Percentiles rank a stretch among this genome's conserved stretches.
Conservation (phyloP, 2,888 invertebrate species). For the Clistopyga incitator region DNA sequence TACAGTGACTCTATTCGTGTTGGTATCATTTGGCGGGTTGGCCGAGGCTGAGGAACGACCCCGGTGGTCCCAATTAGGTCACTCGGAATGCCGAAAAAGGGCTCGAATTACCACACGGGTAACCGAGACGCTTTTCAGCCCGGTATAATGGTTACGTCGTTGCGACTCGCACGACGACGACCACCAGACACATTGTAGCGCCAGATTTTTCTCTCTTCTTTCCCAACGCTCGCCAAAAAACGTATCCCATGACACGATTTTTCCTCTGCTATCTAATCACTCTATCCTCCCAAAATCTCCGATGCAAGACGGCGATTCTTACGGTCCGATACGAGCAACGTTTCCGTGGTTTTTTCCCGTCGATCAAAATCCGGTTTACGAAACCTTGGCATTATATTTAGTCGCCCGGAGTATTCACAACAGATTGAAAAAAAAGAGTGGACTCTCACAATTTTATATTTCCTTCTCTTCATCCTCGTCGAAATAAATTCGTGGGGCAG, state of each 20-base stretch:
- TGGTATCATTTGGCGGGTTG: conserved; percentile 34
- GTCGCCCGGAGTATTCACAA: not conserved
- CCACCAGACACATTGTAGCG: not conserved
- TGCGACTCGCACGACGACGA: conserved; percentile 26
- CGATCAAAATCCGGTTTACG: conserved; percentile 75
- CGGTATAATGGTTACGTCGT: conserved; percentile 45
- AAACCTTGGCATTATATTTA: conserved; percentile 60
- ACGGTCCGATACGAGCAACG: not conserved
- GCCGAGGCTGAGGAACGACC: conserved; percentile 65
- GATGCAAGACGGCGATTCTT: not conserved
- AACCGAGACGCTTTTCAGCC: conserved; percentile 45
- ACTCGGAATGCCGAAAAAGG: conserved; percentile 76
- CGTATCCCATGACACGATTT: conserved; percentile 32
- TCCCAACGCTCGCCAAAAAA: conserved; percentile 24
- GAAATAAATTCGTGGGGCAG: too few relatives aligned
- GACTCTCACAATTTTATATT: too few relatives aligned
- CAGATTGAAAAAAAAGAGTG: not conserved
- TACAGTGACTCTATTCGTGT: conserved; percentile 20
- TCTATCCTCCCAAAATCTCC: not conserved
- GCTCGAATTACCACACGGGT: conserved; percentile 74
- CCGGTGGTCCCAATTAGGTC: conserved; percentile 81
- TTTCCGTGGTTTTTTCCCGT: conserved; percentile 71
- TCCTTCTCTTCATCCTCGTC: too few relatives aligned
- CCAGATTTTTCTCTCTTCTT: conserved; percentile 41
- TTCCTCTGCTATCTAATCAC: conserved; percentile 21